Base-by-base conservation (phyloP, 1,140 invertebrate genomes). In the Caerostris darwini region DNA sequence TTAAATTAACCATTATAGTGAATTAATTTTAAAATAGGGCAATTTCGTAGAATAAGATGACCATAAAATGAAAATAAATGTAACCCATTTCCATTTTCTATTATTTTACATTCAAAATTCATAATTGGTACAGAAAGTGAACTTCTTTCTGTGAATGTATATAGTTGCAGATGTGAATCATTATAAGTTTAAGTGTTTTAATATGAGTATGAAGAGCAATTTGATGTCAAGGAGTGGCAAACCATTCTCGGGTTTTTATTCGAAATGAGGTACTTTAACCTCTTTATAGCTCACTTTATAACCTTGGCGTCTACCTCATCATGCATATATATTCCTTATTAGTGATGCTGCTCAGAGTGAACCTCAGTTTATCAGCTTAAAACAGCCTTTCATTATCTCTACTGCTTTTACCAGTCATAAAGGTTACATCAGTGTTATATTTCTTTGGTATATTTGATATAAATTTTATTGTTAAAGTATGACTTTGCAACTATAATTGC, bases 301-400 rank as follows among this genome's bases (percentile, higher is more conserved):
- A 67, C 17, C 61, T 17, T 67, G 6, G 61, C 12, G 14, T n/a
- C 61, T 67, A n/a, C 61, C n/a, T n/a, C 17, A 67, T 67, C 61
- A 67, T 67, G 61, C 61, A n/a, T 67, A 67, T 67, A 17, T n/a
- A 67, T 67, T 67, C 61, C 61, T 67, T 67, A 67, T 67, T 67
- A 67, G 61, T n/a, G 14, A 7, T 67, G 61, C 61, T 67, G 12
- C n/a, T 67, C 61, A 67, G 14, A 6, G 14, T 67, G 5, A n/a
- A 14, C n/a, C 61, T 67, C 61, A 10, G 61, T 67, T 67, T 67
- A 67, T 67, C 61, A n/a, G 61, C 61, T 5, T n/a, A 67, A 67
- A 67, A 67, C 61, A 67, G 61, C 2, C n/a, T 67, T 12, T 67
- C 17, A 34, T 34, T 34, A 34, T 34, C 34, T 34, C 34, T 34